A percentile compares a stretch with the other conserved stretches of the same genome.
Evolutionary conservation across 2,888 invertebrate genomes (phyloP).

Genomic region (Drosophila parthenogenetica): DNA sequence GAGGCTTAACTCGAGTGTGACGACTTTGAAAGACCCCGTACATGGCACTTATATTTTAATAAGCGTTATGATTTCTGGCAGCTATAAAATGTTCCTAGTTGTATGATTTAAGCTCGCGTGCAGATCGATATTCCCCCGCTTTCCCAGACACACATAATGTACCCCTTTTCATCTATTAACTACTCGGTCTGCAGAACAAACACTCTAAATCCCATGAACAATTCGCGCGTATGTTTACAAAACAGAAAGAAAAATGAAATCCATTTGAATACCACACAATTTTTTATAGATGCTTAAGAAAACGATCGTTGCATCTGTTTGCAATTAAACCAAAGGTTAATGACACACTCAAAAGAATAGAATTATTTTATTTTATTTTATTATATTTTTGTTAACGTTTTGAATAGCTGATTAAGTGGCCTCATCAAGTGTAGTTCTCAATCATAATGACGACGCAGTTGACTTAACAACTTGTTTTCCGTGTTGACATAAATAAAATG

Average conservation of each 20-base stretch:
- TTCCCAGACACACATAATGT: no score
- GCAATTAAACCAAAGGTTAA: conserved; percentile 18
- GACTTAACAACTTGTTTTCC: conserved; percentile 67
- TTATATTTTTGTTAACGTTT: conserved; percentile 5
- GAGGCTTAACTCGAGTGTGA: neutral
- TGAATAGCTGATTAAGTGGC: conserved; percentile 28
- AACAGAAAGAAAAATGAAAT: neutral
- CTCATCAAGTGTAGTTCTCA: conserved; percentile 31
- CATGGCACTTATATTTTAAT: no score
- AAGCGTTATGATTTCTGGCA: no score
- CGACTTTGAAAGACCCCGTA: neutral
- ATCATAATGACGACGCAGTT: conserved; percentile 21
- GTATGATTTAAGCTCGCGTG: no score
- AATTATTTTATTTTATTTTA: conserved; percentile 3
- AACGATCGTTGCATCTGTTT: conserved; percentile 18
- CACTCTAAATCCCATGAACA: neutral
- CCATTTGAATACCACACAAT: conserved; percentile 3
- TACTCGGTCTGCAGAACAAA: no score
- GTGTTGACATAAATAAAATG: conserved; percentile 62
- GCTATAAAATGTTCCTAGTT: no score
- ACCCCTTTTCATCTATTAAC: no score
- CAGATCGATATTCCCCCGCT: no score
- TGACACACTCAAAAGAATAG: conserved; percentile 15
- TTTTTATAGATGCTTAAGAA: conserved; percentile 7
- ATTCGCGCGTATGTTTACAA: conserved; percentile 8